A percentile compares a stretch with the other conserved stretches of the same genome.
Conservation (phyloP, 2,113 vertebrate genomes). For the Tychaedon coryphoeus region DNA sequence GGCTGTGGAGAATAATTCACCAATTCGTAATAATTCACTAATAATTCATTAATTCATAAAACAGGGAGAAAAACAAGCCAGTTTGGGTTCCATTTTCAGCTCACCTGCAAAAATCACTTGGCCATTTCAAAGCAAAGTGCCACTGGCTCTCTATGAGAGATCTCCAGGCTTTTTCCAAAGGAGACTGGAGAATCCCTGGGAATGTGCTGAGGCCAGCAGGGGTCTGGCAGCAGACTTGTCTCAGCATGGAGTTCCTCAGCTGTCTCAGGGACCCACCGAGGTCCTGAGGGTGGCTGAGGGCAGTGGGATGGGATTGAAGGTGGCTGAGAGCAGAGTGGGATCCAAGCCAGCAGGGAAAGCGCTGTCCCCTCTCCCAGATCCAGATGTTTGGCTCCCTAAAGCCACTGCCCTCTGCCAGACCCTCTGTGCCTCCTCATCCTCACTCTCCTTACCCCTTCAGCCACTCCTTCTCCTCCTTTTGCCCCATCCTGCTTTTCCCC, state of each 20-base stretch:
- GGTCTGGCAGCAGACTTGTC: neutral
- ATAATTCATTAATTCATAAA: too few species aligned
- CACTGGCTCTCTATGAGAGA: neutral
- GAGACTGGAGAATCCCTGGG: neutral
- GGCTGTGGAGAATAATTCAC: neutral
- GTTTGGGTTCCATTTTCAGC: neutral
- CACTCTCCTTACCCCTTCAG: neutral
- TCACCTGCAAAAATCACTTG: neutral
- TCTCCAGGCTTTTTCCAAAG: neutral
- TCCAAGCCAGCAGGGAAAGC: neutral
- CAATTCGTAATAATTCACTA: too few species aligned
- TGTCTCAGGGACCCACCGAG: rapidly evolving
- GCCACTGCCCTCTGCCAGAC: neutral
- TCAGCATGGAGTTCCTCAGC: neutral
- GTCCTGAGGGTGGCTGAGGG: neutral
- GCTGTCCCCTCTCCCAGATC: neutral
- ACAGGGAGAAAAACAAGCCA: neutral
- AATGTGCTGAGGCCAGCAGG: rapidly evolving
- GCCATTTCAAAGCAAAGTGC: rapidly evolving
- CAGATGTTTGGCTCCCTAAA: neutral
- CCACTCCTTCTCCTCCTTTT: rapidly evolving
- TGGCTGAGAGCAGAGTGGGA: neutral
- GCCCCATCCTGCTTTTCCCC: neutral
- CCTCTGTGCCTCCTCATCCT: neutral
- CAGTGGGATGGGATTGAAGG: too few species aligned